These are phyloP conservation scores for Drosophila sp. DNA, from an alignment of 1,140 invertebrate species.

Conservation along the genomic window DNA sequence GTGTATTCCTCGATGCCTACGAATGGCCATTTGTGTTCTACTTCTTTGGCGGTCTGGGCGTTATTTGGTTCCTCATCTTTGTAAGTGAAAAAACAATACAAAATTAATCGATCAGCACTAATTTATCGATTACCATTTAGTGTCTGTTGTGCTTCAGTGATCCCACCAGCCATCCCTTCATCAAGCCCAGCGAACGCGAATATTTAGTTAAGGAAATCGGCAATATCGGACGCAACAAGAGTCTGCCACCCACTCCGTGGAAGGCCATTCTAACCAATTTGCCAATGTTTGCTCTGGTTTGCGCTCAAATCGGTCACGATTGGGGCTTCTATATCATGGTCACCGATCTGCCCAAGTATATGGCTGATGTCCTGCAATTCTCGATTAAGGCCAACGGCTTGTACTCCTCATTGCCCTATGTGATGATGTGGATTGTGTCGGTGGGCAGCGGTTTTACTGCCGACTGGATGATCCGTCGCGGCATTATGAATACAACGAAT, in stretches of 20 bases:
- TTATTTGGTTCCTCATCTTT: constrained; percentile 90
- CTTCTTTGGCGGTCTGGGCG: constrained; percentile 90
- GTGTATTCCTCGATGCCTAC: constrained; percentile 86
- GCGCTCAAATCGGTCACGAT: constrained; percentile 92
- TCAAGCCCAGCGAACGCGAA: constrained; percentile 90
- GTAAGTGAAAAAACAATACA: constrained; percentile 78
- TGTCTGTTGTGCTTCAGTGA: constrained; percentile 88
- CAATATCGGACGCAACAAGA: constrained; percentile 82
- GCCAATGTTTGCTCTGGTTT: constrained; percentile 89
- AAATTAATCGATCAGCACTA: not conserved
- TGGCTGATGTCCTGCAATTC: constrained; percentile 93
- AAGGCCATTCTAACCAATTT: constrained; percentile 89
- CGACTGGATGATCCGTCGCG: constrained; percentile 87
- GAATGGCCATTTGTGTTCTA: constrained; percentile 92
- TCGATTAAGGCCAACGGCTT: constrained; percentile 89
- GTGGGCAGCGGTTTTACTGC: constrained; percentile 87
- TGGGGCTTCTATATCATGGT: constrained; percentile 98
- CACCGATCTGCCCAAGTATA: constrained; percentile 95
- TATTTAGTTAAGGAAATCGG: constrained; percentile 89
- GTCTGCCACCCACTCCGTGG: constrained; percentile 88
- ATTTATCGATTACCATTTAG: constrained; percentile 58
- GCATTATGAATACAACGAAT: constrained; percentile 85
- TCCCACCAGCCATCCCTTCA: constrained; percentile 92
- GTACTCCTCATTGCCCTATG: constrained; percentile 88
- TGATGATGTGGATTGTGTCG: constrained; percentile 89